phyloP scores from a whole-genome alignment of 2,888 invertebrate genomes.

The Ormyrus thymus region DNA sequence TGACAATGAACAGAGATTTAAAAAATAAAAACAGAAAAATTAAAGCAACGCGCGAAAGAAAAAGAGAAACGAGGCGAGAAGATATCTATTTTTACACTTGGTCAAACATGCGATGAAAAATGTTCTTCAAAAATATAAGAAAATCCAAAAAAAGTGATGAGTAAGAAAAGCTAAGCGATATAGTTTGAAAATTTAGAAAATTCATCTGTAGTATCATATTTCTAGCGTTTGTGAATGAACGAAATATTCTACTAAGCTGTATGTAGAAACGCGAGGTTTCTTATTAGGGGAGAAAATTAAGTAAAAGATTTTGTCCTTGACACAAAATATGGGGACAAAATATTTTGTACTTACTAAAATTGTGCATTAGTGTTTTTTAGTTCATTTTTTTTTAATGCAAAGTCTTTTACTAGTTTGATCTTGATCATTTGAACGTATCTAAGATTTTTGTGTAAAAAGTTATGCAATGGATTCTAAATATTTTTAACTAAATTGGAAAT shows the following conservation, averaged over 20 bases:
- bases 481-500: background rate
- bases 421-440: slow-evolving; percentile 36
- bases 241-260: slow-evolving; percentile 56
- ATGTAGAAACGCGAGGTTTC: slow-evolving; percentile 65
- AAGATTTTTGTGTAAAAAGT: slow-evolving; percentile 30
- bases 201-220: slow-evolving; percentile 58
- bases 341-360: background rate
- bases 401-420: slow-evolving; percentile 48
- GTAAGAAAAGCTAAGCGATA: slow-evolving; percentile 52
- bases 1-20: slow-evolving; percentile 34
- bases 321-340: background rate
- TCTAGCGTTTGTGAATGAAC: slow-evolving; percentile 50
- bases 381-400: background rate
- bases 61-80: slow-evolving; percentile 59
- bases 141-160: slow-evolving; percentile 54
- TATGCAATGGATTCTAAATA: slow-evolving; percentile 39
- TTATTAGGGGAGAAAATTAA: slow-evolving; percentile 20
- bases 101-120: slow-evolving; percentile 57
- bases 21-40: slow-evolving; percentile 49
- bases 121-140: slow-evolving; percentile 48
- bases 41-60: slow-evolving; percentile 52
- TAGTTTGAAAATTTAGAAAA: slow-evolving; percentile 58
- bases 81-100: slow-evolving; percentile 69
- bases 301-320: slow-evolving; percentile 39
- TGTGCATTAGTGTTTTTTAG: slow-evolving; percentile 20